A percentile compares a stretch with the other conserved stretches of the same genome.
Evolutionary conservation across 2,797 vertebrate genomes (phyloP).

Genomic region (Crenuchus spilurus): DNA sequence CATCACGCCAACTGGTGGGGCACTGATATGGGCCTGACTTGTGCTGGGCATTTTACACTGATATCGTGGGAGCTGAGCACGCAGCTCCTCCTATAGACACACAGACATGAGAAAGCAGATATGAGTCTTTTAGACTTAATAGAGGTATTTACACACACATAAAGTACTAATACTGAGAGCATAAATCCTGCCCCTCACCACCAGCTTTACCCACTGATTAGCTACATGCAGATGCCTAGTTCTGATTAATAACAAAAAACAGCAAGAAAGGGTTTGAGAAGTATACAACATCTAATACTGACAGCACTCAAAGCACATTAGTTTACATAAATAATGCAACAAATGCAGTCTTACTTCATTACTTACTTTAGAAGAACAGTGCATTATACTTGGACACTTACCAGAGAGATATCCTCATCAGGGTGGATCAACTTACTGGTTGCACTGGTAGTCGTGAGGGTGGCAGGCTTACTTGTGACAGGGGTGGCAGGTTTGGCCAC

Average conservation of each 20-base stretch:
- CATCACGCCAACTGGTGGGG: constrained; percentile 90
- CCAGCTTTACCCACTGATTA: too few relatives aligned
- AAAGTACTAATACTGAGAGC: too few relatives aligned
- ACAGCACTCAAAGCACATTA: not conserved
- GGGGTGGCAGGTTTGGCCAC: constrained; percentile 90
- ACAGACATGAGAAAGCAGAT: constrained; percentile 13
- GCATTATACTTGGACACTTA: constrained; percentile 79
- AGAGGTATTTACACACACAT: too few relatives aligned
- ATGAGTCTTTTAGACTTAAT: too few relatives aligned
- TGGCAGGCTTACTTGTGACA: constrained; percentile 97
- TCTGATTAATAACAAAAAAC: too few relatives aligned
- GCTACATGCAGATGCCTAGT: too few relatives aligned
- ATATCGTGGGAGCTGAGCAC: constrained; percentile 92
- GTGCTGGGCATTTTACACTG: constrained; percentile 90
- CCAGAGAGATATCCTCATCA: constrained; percentile 99
- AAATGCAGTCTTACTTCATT: not conserved
- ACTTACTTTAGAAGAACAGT: constrained; percentile 22
- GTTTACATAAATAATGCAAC: not conserved
- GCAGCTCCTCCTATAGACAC: constrained; percentile 91
- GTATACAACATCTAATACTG: too few relatives aligned
- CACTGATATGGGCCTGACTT: constrained; percentile 87
- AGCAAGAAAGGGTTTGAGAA: too few relatives aligned
- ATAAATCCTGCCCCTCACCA: too few relatives aligned
- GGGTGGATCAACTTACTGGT: constrained; percentile 99
- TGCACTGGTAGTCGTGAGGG: constrained; percentile 97